A percentile compares a stretch with the other conserved stretches of the same genome.
phyloP scores from a whole-genome alignment of 2,113 vertebrate species.

The Erythrolamprus reginae region DNA sequence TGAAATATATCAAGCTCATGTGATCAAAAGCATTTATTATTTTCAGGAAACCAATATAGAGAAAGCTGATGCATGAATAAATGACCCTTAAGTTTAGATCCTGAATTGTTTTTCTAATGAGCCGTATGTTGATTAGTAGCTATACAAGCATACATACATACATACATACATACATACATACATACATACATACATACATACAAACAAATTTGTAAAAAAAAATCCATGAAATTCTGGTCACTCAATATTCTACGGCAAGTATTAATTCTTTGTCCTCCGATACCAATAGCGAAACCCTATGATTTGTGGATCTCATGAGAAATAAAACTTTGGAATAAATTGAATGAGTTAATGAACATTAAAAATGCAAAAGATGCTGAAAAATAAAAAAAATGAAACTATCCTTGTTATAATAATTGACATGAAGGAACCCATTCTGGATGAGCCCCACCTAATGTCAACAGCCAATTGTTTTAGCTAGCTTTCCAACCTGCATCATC shows the following conservation, averaged over 20 bases:
- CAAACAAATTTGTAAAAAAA: not conserved
- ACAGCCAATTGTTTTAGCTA: slow-evolving; percentile 74
- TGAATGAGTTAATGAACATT: slow-evolving; percentile 1
- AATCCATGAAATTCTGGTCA: not conserved
- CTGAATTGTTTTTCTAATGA: not conserved
- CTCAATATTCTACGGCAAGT: not conserved
- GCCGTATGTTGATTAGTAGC: not conserved
- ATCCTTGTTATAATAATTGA: slow-evolving; percentile 76
- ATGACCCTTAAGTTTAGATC: not conserved
- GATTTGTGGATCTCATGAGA: not conserved
- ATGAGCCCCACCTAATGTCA: slow-evolving; percentile 53
- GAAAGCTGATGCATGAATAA: not conserved
- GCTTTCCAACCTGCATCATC: slow-evolving; percentile 78
- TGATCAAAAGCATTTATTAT: not conserved
- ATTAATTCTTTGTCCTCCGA: not conserved
- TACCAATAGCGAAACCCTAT: not conserved
- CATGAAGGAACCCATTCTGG: slow-evolving; percentile 39
- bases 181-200: not conserved
- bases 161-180: not conserved
- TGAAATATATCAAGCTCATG: not conserved
- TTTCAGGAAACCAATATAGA: not conserved
- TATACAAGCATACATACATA: not conserved
- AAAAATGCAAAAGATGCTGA: slow-evolving; percentile 30
- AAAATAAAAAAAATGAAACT: slow-evolving; percentile 63
- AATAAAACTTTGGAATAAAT: not conserved